Evolutionary conservation across 2,888 invertebrate genomes (phyloP), one percentile per base, ranked within the genome.

Genomic region (Diarsia dahlii): DNA sequence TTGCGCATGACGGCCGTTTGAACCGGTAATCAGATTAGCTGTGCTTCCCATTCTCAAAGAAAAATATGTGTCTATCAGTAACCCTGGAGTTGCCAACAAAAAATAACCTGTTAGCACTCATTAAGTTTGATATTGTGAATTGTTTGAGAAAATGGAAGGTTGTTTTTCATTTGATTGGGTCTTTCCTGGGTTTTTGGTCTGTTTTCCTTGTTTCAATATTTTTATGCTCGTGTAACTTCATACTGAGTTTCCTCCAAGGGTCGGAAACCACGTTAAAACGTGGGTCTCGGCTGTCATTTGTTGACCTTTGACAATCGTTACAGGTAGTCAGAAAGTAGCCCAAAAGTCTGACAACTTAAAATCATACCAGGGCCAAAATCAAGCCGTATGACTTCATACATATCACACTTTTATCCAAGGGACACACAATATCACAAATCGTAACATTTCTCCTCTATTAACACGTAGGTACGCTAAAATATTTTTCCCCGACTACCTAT

Each of bases 11-110:
- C 96, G 95, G 92, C 94, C 96, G 95, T 95, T 96, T 96, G 96
- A 96, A 95, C 94, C 94, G 94, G 94, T 96, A 96, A 96, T 96
- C 96, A 96, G 96, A 96, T 96, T 96, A 96, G 93, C 94, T 93
- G 91, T 92, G 96, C 94, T 95, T 96, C 96, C 96, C 96, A 96
- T 95, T 88, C 94, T 95, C 95, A 95, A 92, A 94, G 94, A 96
- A 97, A 96, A 97, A 97, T 84, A 70, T 95, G 94, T 96, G 96
- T 96, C 97, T 96, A 95, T 97, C 96, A 95, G 91, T 75, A 68
- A 34, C 84, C 74, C 64, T 71, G 71, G 80, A 82, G 74, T 80
- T 81, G 67, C 78, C 50, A 81, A 74, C 82, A 83, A 72, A 87
- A 87, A 80, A 80, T 82, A 85, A 87, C 80, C 65, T 81, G 69